phyloP scores from a whole-genome alignment of 1,140 invertebrate species.

The Ostrea denselamellosa region DNA sequence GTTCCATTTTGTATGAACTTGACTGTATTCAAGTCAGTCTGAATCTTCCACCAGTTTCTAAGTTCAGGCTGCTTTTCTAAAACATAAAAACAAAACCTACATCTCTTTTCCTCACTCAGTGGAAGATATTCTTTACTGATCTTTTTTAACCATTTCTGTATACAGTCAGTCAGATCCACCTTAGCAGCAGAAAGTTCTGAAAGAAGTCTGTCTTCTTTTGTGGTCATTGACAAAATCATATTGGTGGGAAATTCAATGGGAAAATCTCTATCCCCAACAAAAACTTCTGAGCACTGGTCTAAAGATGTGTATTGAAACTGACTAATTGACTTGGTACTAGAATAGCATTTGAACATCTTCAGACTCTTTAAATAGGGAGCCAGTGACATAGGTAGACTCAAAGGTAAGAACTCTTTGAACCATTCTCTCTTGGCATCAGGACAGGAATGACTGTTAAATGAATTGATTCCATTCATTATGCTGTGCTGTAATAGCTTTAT shows the following conservation, averaged over 20 bases:
- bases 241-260: background rate
- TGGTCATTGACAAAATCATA: background rate
- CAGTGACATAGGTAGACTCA: background rate
- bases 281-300: background rate
- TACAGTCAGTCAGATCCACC: background rate
- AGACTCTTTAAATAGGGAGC: background rate
- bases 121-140: background rate
- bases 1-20: background rate
- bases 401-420: background rate
- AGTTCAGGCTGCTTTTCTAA: background rate
- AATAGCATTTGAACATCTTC: conserved; percentile 4
- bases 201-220: background rate
- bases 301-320: background rate
- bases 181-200: background rate
- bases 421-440: background rate
- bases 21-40: background rate
- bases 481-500: background rate
- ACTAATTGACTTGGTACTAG: background rate
- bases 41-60: background rate
- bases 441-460: background rate
- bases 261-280: background rate
- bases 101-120: background rate
- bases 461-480: background rate
- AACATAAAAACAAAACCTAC: conserved; percentile 16
- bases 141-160: background rate